A percentile compares a stretch with the other conserved stretches of the same genome.
phyloP scores from a whole-genome alignment of 2,113 vertebrate genomes.

The Cyanoramphus novaezelandiae region DNA sequence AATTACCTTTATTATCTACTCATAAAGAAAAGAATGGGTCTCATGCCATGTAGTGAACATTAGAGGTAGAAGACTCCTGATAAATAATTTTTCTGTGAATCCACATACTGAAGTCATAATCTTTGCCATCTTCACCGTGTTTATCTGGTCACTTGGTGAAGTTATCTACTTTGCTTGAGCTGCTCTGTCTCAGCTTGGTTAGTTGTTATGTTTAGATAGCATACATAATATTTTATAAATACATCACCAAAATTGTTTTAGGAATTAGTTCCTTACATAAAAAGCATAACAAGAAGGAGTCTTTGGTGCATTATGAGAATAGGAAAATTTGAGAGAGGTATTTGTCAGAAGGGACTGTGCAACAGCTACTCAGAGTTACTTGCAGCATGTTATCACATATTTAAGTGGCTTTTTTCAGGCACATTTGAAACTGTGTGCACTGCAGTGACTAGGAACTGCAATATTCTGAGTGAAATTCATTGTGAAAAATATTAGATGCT shows the following conservation, averaged over 20 bases:
- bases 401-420: neutral
- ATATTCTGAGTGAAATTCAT: neutral
- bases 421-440: neutral
- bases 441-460: neutral
- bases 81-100: neutral
- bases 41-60: neutral
- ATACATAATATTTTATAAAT: neutral
- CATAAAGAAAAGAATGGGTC: neutral
- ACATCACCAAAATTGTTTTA: neutral
- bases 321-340: neutral
- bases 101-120: neutral
- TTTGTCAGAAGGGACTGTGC: neutral
- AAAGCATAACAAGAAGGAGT: neutral
- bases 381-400: neutral
- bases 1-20: slow-evolving; percentile 32
- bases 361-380: neutral
- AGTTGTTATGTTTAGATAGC: neutral
- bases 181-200: neutral
- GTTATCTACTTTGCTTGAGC: neutral
- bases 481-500: neutral
- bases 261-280: neutral
- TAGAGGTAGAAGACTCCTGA: neutral
- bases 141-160: neutral
- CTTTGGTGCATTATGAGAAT: neutral
- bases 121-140: neutral